These are phyloP conservation scores for Sebastes minor DNA, from an alignment of 2,797 vertebrate genomes.

Conservation along the genomic window DNA sequence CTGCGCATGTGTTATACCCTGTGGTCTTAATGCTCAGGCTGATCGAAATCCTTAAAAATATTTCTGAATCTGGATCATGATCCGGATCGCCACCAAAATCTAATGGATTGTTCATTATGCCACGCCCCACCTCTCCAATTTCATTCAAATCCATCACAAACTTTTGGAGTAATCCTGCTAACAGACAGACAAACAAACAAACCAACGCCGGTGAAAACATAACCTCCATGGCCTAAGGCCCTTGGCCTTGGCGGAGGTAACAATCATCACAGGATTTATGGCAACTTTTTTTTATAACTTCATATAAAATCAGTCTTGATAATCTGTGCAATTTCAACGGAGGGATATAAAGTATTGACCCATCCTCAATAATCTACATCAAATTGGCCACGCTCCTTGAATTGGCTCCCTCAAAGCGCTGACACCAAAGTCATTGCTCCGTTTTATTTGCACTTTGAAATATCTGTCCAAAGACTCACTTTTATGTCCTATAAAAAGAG, in stretches of 20 bases:
- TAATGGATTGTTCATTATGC: too few species aligned
- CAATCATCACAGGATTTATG: constrained; percentile 2
- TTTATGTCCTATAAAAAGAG: constrained; percentile 68
- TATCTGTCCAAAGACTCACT: constrained; percentile 62
- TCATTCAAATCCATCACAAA: too few species aligned
- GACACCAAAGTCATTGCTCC: constrained; percentile 60
- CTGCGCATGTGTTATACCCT: too few species aligned
- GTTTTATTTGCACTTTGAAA: constrained; percentile 67
- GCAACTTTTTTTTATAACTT: not conserved
- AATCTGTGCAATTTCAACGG: constrained; percentile 5
- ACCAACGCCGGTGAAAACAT: too few species aligned
- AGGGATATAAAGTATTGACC: constrained; percentile 46
- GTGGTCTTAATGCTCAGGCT: too few species aligned
- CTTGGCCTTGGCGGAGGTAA: too few species aligned
- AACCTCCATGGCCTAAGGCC: not conserved
- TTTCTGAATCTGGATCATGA: too few species aligned
- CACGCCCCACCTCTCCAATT: too few species aligned
- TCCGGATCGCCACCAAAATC: too few species aligned
- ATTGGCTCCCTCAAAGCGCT: constrained; percentile 57
- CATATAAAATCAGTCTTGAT: not conserved
- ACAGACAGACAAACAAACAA: too few species aligned
- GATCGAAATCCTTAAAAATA: too few species aligned
- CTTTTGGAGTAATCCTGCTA: too few species aligned
- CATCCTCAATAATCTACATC: constrained; percentile 57
- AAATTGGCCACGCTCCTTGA: constrained; percentile 57